Evolutionary conservation across 2,797 vertebrate genomes (phyloP).

Genomic region (Manis javanica): DNA sequence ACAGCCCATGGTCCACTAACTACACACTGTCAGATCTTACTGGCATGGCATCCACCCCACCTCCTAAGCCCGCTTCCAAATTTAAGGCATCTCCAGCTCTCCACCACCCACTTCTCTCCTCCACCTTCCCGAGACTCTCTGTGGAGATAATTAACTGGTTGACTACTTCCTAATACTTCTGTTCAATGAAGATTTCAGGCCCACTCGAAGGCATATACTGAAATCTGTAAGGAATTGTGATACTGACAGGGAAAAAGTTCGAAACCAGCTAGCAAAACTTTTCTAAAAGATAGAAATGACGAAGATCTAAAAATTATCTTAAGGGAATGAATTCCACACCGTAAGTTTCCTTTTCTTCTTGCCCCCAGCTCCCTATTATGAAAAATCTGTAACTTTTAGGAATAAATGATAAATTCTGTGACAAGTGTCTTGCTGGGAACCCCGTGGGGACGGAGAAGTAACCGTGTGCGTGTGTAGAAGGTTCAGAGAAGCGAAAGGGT

Average conservation of each 20-base stretch:
- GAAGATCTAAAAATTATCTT: neutral
- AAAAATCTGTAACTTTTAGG: neutral
- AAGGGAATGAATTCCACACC: neutral
- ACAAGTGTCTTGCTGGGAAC: neutral
- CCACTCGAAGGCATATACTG: neutral
- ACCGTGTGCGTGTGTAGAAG: neutral
- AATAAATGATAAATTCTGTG: neutral
- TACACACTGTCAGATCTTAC: neutral
- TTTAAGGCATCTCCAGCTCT: neutral
- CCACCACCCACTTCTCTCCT: neutral
- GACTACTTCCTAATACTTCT: neutral
- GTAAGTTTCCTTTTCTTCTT: neutral
- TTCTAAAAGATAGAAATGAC: neutral
- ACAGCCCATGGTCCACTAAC: neutral
- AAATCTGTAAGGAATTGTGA: neutral
- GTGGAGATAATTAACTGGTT: neutral
- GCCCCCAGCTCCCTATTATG: neutral
- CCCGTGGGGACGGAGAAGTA: neutral
- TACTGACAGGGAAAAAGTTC: neutral
- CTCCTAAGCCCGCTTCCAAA: neutral
- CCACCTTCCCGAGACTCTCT: neutral
- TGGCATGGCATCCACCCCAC: neutral
- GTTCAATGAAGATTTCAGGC: neutral
- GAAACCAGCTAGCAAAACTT: slow-evolving; percentile 56
- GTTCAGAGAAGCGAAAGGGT: neutral